Evolutionary conservation across 2,797 vertebrate species (phyloP), one percentile per base, ranked within the genome.

Genomic region (Cryptoblepharus egeriae): DNA sequence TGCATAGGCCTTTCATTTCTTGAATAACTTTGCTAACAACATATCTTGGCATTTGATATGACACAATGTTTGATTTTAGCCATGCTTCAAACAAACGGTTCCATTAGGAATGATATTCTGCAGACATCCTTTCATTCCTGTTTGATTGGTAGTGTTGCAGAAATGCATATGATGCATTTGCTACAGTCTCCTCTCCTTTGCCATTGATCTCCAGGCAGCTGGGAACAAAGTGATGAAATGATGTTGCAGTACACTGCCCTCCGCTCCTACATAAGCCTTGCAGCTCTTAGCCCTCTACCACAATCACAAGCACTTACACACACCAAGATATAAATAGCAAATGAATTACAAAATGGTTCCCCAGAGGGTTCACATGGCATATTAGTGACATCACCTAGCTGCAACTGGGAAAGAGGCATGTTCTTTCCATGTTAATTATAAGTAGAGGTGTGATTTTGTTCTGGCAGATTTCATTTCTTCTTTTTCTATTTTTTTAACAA

Each of bases 1-100:
- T 86, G 80, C 82, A 85, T 92, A 80, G 82, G 75, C 60, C 77
- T 89, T 80, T 72, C 35, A 42, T 49, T 57, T 58, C 77, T 88
- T 88, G 87, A 85, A 58, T 88, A n/a, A 83, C 64, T 84, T 84
- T 45, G 39, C 86, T n/a, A n/a, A n/a, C n/a, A n/a, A n/a, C n/a
- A n/a, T n/a, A n/a, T n/a, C n/a, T n/a, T n/a, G n/a, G n/a, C n/a
- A n/a, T n/a, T n/a, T n/a, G n/a, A n/a, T n/a, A n/a, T n/a, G n/a
- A n/a, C n/a, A n/a, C 90, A 89, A 77, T 42, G 67, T 28, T 82
- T 39, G 9, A 24, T 88, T 91, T 57, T n/a, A 80, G 87, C 75
- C 45, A 79, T 83, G 68, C 35, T 35, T 64, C 45, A 75, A 81
- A 91, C 71, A 79, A 77, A 63, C 65, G 68, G 55, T 63, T 80